Percentiles rank a stretch among this genome's conserved stretches.
Evolutionary conservation across 2,113 vertebrate species (phyloP).

Genomic region (Nannobrachium achirus): DNA sequence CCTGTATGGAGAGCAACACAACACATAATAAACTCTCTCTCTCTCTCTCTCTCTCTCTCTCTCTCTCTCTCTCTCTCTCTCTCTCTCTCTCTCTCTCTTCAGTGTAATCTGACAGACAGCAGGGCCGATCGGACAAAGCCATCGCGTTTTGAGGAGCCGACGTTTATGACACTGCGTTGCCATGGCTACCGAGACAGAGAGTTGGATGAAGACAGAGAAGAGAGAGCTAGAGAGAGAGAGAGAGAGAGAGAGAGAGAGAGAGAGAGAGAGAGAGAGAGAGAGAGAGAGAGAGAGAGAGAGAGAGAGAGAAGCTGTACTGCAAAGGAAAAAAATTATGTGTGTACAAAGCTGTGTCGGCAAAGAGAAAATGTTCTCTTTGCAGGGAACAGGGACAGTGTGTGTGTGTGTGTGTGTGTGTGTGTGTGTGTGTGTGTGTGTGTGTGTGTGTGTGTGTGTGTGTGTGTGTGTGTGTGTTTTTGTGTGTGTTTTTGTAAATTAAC

Average conservation of each 20-base stretch:
- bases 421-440: neutral
- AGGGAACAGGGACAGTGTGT: constrained; percentile 21
- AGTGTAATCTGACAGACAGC: too few relatives aligned
- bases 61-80: constrained; percentile 15
- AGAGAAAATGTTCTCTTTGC: constrained; percentile 59
- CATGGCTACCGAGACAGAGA: constrained; percentile 70
- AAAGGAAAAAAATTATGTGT: constrained; percentile 72
- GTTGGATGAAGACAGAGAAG: neutral
- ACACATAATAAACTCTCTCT: constrained; percentile 4
- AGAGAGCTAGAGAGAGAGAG: constrained; percentile 1
- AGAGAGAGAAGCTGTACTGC: constrained; percentile 40
- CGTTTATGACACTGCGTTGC: constrained; percentile 69
- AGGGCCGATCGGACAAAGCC: constrained; percentile 55
- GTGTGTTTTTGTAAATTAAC: neutral
- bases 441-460: neutral
- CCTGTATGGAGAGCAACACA: constrained; percentile 31
- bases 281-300: constrained; percentile 29
- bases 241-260: neutral
- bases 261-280: constrained; percentile 10
- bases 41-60: neutral
- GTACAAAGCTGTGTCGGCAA: constrained; percentile 58
- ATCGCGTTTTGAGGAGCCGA: constrained; percentile 66
- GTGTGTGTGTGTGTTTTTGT: constrained; percentile 20
- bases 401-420: neutral
- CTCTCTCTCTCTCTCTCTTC: constrained; percentile 1